A percentile compares a stretch with the other conserved stretches of the same genome.
Conservation (phyloP, 2,888 invertebrate genomes). For the Microctonus brassicae region DNA sequence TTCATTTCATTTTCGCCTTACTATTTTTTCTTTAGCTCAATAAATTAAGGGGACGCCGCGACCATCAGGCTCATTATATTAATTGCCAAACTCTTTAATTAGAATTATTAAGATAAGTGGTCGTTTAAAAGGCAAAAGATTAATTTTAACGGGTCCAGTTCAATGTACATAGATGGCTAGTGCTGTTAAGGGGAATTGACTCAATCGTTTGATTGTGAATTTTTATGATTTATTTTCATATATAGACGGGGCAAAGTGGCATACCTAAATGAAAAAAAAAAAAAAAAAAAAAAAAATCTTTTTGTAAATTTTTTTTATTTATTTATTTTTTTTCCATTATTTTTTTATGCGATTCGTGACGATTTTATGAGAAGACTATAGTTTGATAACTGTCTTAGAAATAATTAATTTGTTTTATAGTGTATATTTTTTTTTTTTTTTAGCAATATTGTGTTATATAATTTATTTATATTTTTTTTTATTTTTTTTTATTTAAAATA, state of each 20-base stretch:
- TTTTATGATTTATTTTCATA: not conserved
- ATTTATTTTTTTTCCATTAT: too few species aligned
- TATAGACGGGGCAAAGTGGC: not conserved
- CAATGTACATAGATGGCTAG: conserved; percentile 16
- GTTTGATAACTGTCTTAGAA: too few species aligned
- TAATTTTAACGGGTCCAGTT: not conserved
- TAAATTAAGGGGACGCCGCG: conserved; percentile 37
- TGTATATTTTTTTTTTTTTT: too few species aligned
- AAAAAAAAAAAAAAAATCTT: not conserved
- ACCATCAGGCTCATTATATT: conserved; percentile 40
- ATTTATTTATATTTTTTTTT: too few species aligned
- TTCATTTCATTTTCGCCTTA: not conserved
- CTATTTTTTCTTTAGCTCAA: not conserved
- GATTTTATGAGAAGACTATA: too few species aligned
- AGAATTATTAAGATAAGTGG: conserved; percentile 42
- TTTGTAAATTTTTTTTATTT: too few species aligned
- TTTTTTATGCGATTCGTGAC: too few species aligned
- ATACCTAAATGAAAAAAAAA: not conserved
- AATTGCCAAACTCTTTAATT: conserved; percentile 46
- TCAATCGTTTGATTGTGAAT: conserved; percentile 10
- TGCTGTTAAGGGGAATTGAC: conserved; percentile 15
- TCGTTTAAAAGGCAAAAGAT: not conserved
- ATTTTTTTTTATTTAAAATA: too few species aligned
- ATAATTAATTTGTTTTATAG: too few species aligned
- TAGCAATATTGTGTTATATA: too few species aligned